Base-by-base conservation (phyloP, 2,888 invertebrate genomes). In the Synergus umbraculus region DNA sequence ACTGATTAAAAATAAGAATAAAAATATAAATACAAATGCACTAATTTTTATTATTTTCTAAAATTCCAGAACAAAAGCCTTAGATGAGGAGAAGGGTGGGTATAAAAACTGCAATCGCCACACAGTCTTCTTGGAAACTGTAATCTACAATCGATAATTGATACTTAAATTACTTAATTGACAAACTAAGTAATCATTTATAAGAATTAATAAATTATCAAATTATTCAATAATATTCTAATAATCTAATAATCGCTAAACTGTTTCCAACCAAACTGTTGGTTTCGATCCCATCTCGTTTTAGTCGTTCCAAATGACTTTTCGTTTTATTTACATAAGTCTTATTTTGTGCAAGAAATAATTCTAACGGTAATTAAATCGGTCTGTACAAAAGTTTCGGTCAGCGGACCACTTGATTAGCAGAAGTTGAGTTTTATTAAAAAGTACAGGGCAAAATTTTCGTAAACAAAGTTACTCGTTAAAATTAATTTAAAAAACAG, bases 291-390 rank as follows among this genome's bases (percentile, higher is more conserved):
- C 44, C 43, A 77, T 37, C 54, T 63, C 66, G 46, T 78, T 37
- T 80, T 22, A 65, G 49, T 49, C 8, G 37, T 79, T 84, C 85
- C 67, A 83, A 86, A 87, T 86, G 83, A 84, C 79, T 87, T 83
- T 85, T 86, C 79, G 82, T 85, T 89, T 90, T 90, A 90, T 90
- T 90, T 90, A 90, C 89, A 87, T 85, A 87, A 87, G 83, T 88
- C 85, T 82, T 87, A 83, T 85, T 85, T 87, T 86, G 87, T 88
- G 88, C 87, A 87, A 85, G 84, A 82, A 86, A 87, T 83, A 86
- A 86, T 86, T 83, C 83, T 85, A 83, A 87, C 82, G 85, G 86
- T 82, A 85, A 83, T 80, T 81, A 79, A 81, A 78, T 82, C 76
- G 60, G 78, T 83, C 84, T 87, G 83, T 88, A 89, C 86, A 88